A percentile compares a stretch with the other conserved stretches of the same genome.
These are phyloP conservation scores for Oenanthe melanoleuca DNA, from an alignment of 2,113 vertebrate genomes.

Conservation along the genomic window DNA sequence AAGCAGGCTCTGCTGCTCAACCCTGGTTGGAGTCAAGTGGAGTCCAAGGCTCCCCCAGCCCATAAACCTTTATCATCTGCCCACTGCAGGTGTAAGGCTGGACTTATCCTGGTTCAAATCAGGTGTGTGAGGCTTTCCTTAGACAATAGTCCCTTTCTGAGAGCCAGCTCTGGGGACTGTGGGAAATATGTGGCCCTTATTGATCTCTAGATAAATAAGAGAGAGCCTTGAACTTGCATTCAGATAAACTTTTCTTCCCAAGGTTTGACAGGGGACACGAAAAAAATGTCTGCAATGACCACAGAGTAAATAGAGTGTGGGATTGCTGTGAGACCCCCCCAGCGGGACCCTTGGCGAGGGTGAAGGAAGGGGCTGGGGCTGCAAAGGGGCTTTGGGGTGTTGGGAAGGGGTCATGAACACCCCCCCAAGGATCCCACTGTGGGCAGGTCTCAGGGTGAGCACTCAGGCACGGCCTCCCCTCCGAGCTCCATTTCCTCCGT, in stretches of 20 bases:
- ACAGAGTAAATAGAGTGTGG: conserved; percentile 12
- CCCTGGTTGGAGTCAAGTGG: not conserved
- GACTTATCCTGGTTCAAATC: conserved; percentile 30
- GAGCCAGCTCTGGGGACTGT: conserved; percentile 61
- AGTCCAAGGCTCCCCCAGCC: not conserved
- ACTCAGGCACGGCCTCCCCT: conserved; percentile 77
- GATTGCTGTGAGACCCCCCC: not conserved
- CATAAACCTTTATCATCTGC: not conserved
- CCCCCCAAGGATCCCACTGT: not conserved
- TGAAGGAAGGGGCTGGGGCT: not conserved
- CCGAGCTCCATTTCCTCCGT: conserved; percentile 86
- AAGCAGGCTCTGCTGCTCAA: not conserved
- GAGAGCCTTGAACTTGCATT: conserved; percentile 79
- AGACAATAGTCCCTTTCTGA: conserved; percentile 72
- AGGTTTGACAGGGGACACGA: conserved; percentile 27
- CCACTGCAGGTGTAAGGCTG: not conserved
- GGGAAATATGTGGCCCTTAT: conserved; percentile 80
- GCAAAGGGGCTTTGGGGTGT: not conserved
- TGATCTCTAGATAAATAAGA: conserved; percentile 78
- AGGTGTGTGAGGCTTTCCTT: conserved; percentile 12
- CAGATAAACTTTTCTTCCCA: conserved; percentile 53
- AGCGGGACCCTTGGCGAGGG: accelerated
- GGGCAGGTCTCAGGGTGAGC: conserved; percentile 54
- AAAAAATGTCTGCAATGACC: conserved; percentile 55
- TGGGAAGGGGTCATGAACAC: not conserved